Percentiles rank a stretch among this genome's conserved stretches.
Conservation (phyloP, 1,140 invertebrate genomes). For the Chlorops oryzae region DNA sequence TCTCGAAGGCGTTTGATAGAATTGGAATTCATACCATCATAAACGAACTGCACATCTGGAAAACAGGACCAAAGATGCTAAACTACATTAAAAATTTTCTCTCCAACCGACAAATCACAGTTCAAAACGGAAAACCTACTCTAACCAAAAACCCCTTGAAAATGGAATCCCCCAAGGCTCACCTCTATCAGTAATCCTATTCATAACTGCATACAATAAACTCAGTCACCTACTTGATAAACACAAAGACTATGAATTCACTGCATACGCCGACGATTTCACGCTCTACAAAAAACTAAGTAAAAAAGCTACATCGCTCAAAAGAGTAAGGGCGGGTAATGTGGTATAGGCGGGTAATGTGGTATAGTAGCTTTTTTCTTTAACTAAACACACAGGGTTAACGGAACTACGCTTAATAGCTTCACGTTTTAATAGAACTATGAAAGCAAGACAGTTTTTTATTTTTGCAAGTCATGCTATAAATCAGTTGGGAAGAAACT, state of each 20-base stretch:
- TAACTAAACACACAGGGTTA: too few species aligned
- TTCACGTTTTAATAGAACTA: too few species aligned
- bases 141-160: not conserved
- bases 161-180: conserved; percentile 11
- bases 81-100: conserved; percentile 8
- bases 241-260: not conserved
- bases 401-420: too few species aligned
- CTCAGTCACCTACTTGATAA: not conserved
- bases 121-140: not conserved
- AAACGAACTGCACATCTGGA: conserved; percentile 10
- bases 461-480: too few species aligned
- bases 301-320: not conserved
- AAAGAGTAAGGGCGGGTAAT: too few species aligned
- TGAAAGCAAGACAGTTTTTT: too few species aligned
- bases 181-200: conserved; percentile 3
- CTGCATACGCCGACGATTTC: too few species aligned
- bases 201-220: not conserved
- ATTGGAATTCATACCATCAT: conserved; percentile 13
- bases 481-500: too few species aligned
- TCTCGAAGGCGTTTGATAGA: conserved; percentile 14
- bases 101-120: conserved; percentile 4
- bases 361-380: too few species aligned
- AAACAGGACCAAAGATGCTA: conserved; percentile 10
- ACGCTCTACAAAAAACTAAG: not conserved
- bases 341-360: too few species aligned